Evolutionary conservation across 2,113 vertebrate species (phyloP).

Genomic region (Motacilla tschutschensis): DNA sequence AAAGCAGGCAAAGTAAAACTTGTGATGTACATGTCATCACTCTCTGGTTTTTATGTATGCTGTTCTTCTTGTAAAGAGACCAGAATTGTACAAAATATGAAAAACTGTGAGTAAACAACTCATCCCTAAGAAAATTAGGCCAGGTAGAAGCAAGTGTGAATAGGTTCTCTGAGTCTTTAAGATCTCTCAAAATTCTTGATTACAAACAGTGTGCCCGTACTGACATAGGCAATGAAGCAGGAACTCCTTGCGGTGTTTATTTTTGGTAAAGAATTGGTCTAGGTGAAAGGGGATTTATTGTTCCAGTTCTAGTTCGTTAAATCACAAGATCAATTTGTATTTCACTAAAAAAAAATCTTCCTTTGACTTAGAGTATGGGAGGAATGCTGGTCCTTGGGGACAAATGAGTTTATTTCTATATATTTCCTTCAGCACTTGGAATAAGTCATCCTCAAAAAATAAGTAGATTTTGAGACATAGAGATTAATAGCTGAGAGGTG

Average conservation of each 20-base stretch:
- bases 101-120: neutral
- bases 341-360: neutral
- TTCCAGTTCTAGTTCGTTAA: neutral
- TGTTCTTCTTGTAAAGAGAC: neutral
- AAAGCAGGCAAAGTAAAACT: neutral
- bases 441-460: neutral
- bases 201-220: slow-evolving; percentile 20
- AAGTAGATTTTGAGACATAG: neutral
- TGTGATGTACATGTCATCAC: neutral
- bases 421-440: neutral
- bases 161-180: neutral
- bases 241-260: neutral
- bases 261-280: slow-evolving; percentile 56
- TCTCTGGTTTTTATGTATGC: neutral
- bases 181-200: neutral
- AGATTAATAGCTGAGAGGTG: neutral
- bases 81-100: neutral
- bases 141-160: neutral
- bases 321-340: neutral
- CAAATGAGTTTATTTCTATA: neutral
- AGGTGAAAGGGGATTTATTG: neutral
- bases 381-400: neutral
- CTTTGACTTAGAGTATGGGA: neutral
- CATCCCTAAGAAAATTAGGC: neutral
- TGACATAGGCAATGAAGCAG: neutral